These are phyloP conservation scores for Bombus turneri DNA, from an alignment of 1,140 invertebrate species.

Conservation along the genomic window DNA sequence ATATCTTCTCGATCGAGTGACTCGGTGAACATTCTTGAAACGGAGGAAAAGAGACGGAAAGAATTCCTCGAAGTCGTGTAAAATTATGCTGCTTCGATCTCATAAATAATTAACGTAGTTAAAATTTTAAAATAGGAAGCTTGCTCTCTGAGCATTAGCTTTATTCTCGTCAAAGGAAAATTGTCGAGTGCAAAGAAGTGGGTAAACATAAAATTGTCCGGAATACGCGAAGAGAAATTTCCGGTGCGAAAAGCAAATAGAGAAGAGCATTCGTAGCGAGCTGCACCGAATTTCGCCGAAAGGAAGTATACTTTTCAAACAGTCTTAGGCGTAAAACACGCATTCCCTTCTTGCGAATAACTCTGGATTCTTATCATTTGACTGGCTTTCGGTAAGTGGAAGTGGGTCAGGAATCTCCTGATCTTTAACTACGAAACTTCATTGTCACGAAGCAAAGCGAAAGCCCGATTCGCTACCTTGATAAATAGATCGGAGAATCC, in stretches of 20 bases:
- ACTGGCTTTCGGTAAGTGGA: constrained; percentile 22
- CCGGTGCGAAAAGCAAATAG: not conserved
- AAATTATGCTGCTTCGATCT: not conserved
- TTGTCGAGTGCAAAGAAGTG: not conserved
- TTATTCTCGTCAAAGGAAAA: not conserved
- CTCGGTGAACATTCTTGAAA: not conserved
- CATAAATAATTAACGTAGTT: not conserved
- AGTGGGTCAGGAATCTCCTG: constrained; percentile 45
- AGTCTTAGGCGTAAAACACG: not conserved
- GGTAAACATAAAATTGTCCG: constrained; percentile 10
- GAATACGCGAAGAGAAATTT: not conserved
- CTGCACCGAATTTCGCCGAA: not conserved
- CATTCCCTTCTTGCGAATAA: not conserved
- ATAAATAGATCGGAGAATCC: constrained; percentile 40
- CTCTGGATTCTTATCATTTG: constrained; percentile 15
- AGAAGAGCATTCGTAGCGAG: not conserved
- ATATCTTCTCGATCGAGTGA: not conserved
- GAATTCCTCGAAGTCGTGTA: no score
- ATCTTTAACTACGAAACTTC: constrained; percentile 47
- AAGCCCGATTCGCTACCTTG: not conserved
- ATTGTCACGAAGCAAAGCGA: constrained; percentile 17
- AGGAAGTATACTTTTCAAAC: not conserved
- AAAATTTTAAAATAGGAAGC: not conserved
- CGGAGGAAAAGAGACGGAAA: not conserved
- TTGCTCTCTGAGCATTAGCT: not conserved